These are phyloP conservation scores for Pyrrhosoma nymphula DNA, from an alignment of 2,888 invertebrate genomes.

Conservation along the genomic window DNA sequence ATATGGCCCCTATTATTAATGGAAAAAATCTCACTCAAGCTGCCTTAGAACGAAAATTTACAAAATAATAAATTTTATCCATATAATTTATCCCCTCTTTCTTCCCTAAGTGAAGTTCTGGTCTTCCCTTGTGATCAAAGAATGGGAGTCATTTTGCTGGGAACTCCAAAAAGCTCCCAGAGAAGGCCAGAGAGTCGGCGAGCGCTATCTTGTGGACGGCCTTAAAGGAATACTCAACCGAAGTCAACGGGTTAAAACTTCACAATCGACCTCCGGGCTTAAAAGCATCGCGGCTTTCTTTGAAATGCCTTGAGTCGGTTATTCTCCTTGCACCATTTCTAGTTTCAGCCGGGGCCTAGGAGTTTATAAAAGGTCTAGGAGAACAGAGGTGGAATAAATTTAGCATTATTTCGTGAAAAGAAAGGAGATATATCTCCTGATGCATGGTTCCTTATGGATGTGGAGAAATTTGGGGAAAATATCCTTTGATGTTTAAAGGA, in stretches of 20 bases:
- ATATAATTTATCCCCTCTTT: background rate
- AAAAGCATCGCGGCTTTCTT: conserved; percentile 2
- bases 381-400: background rate
- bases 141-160: background rate
- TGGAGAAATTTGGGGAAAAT: too few relatives aligned
- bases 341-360: background rate
- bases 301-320: background rate
- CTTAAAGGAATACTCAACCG: background rate
- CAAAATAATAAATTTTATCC: background rate
- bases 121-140: background rate
- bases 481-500: too few relatives aligned
- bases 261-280: background rate
- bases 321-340: background rate
- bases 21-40: too few relatives aligned
- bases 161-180: background rate
- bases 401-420: too few relatives aligned
- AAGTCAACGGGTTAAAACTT: background rate
- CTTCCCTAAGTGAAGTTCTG: background rate
- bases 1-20: too few relatives aligned
- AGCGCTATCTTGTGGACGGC: background rate
- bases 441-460: too few relatives aligned
- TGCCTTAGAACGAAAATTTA: too few relatives aligned
- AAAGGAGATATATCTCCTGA: too few relatives aligned
- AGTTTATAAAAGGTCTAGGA: background rate
- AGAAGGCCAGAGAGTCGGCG: background rate